Evolutionary conservation across 1,140 invertebrate genomes (phyloP).

Genomic region (Drosophila subpulchrella): DNA sequence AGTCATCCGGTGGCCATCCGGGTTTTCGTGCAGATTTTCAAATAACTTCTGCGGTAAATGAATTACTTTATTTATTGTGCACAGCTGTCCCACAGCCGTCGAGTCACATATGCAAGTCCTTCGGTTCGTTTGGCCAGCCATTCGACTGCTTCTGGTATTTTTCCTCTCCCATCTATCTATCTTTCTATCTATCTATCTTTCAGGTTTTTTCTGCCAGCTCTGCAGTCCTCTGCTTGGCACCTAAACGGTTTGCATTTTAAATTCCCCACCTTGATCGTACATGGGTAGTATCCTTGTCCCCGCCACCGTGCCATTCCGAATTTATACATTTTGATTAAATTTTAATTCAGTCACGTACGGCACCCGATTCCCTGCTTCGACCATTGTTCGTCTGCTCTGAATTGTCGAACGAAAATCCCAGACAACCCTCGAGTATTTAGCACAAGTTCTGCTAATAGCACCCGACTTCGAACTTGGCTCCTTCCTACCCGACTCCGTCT

Average conservation of each 20-base stretch:
- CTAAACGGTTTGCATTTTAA: constrained; percentile 67
- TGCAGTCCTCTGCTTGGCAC: constrained; percentile 40
- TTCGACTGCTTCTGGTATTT: constrained; percentile 6
- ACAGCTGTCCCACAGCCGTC: constrained; percentile 57
- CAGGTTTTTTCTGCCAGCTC: constrained; percentile 14
- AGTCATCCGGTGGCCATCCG: constrained; percentile 46
- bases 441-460: constrained; percentile 71
- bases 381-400: constrained; percentile 42
- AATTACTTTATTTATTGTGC: constrained; percentile 81
- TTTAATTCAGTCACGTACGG: constrained; percentile 83
- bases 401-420: constrained; percentile 58
- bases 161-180: constrained; percentile 5
- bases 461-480: constrained; percentile 38
- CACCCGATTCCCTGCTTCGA: constrained; percentile 32
- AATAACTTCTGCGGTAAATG: constrained; percentile 81
- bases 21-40: constrained; percentile 70
- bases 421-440: constrained; percentile 67
- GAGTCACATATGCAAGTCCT: constrained; percentile 53
- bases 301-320: constrained; percentile 21
- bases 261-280: constrained; percentile 27
- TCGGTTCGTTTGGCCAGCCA: constrained; percentile 42
- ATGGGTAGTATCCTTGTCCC: not conserved
- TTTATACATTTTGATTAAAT: constrained; percentile 83
- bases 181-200: not conserved
- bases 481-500: not conserved